Evolutionary conservation across 2,888 invertebrate genomes (phyloP), one percentile per base, ranked within the genome.

Genomic region (Julus scandinavius): DNA sequence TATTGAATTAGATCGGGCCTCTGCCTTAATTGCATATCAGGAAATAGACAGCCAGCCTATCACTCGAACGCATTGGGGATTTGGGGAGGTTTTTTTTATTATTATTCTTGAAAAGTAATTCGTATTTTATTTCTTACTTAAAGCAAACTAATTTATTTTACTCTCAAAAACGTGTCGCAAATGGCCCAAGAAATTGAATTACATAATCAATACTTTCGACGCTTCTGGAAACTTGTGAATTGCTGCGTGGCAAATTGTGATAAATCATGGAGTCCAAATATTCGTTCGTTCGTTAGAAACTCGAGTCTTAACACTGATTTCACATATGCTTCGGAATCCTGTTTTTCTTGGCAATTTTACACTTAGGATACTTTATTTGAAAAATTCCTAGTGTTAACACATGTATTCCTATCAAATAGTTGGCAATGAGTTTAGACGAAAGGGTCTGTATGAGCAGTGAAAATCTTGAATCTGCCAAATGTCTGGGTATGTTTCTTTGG

Each of bases 131-230:
- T 72, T 29, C 72, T 72, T 29, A 29, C n/a, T 20, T 72, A 29
- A 72, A 72, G 29, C 72, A 72, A 72, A 72, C 72, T n/a, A 72
- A 72, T 72, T 29, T 72, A 29, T 29, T 72, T 72, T 72, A 29
- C 29, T 72, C 72, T 20, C 29, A 72, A 72, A 72, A 72, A 29
- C 72, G 72, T 72, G 72, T 72, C 72, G 72, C 72, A 72, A 72
- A 72, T 72, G n/a, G 72, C 72, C 29, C 72, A 20, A 72, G 29
- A 72, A 72, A 72, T 72, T 72, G 72, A 72, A 72, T 72, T 72
- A 72, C 29, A 72, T 72, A 29, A 72, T 72, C 72, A 13, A 72
- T 72, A 72, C 29, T 72, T 72, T 72, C n/a, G 17, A 2, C 58
- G 58, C 58, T 4, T n/a, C 58, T 63, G 17, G n/a, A n/a, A n/a